These are phyloP conservation scores for Microchirus variegatus DNA, from an alignment of 2,797 vertebrate species.

Conservation along the genomic window DNA sequence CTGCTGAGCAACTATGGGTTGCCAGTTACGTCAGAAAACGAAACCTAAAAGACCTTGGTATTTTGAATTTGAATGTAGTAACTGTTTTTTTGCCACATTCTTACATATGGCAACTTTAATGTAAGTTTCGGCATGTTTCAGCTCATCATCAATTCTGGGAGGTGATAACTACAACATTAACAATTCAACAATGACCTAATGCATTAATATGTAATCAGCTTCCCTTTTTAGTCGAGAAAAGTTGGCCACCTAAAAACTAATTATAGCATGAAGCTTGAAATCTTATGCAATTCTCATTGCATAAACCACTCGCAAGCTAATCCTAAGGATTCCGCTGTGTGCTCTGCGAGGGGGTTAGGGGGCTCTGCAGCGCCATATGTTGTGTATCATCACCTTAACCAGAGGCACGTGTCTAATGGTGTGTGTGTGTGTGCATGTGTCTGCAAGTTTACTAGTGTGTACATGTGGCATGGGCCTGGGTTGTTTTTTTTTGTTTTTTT, in stretches of 20 bases:
- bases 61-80: too few relatives aligned
- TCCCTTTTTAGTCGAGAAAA: constrained; percentile 46
- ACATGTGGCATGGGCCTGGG: constrained; percentile 27
- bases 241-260: constrained; percentile 55
- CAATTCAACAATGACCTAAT: constrained; percentile 53
- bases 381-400: constrained; percentile 69
- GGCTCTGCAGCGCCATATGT: constrained; percentile 61
- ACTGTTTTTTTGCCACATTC: too few relatives aligned
- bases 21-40: too few relatives aligned
- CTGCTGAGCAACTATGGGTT: too few relatives aligned
- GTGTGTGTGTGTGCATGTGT: constrained; percentile 45
- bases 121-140: constrained; percentile 31
- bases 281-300: constrained; percentile 35
- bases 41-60: too few relatives aligned
- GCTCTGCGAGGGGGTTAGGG: constrained; percentile 40
- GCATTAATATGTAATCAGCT: constrained; percentile 28
- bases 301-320: constrained; percentile 37
- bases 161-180: constrained; percentile 55
- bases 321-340: constrained; percentile 38
- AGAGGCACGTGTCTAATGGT: constrained; percentile 60
- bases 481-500: constrained; percentile 43
- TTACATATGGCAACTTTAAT: too few relatives aligned
- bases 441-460: constrained; percentile 13
- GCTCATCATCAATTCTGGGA: constrained; percentile 16
- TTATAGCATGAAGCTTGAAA: constrained; percentile 48